These are phyloP conservation scores for Papilio xuthus DNA, from an alignment of 1,140 invertebrate species.

Conservation along the genomic window DNA sequence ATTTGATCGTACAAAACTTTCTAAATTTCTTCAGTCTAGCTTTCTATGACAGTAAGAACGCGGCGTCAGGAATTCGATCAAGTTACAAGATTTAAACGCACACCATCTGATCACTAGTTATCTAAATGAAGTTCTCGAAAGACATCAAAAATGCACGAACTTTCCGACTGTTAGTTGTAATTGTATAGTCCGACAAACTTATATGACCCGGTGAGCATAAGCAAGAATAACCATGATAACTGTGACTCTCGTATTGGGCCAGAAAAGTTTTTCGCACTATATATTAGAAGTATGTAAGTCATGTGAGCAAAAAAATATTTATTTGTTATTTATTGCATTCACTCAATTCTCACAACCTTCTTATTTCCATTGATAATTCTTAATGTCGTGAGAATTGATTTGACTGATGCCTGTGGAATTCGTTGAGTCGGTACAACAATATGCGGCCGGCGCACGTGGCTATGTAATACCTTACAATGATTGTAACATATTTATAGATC, in stretches of 20 bases:
- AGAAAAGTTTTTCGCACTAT: not conserved
- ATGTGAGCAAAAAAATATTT: not conserved
- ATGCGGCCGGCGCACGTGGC: slow-evolving; percentile 25
- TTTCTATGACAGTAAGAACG: slow-evolving; percentile 1
- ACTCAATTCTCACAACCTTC: not conserved
- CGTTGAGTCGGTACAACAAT: slow-evolving; percentile 54
- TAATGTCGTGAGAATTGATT: slow-evolving; percentile 58
- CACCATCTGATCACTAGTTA: not conserved
- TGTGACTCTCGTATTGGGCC: not conserved
- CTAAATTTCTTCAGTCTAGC: slow-evolving; percentile 21
- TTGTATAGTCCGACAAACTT: not conserved
- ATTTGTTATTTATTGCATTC: slow-evolving; percentile 18
- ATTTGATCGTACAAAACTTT: slow-evolving; percentile 21
- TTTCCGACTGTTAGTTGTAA: not conserved
- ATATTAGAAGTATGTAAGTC: not conserved
- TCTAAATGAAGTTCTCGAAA: not conserved
- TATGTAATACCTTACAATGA: slow-evolving; percentile 17
- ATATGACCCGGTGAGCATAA: not conserved
- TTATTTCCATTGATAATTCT: slow-evolving; percentile 38
- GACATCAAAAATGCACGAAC: not conserved
- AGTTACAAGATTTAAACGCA: not conserved
- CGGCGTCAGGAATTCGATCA: slow-evolving; percentile 15
- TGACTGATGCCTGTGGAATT: slow-evolving; percentile 54
- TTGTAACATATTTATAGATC: slow-evolving; percentile 12
- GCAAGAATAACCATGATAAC: too few relatives aligned